Base-by-base conservation (phyloP, 2,888 invertebrate genomes). In the Cosmia trapezina region DNA sequence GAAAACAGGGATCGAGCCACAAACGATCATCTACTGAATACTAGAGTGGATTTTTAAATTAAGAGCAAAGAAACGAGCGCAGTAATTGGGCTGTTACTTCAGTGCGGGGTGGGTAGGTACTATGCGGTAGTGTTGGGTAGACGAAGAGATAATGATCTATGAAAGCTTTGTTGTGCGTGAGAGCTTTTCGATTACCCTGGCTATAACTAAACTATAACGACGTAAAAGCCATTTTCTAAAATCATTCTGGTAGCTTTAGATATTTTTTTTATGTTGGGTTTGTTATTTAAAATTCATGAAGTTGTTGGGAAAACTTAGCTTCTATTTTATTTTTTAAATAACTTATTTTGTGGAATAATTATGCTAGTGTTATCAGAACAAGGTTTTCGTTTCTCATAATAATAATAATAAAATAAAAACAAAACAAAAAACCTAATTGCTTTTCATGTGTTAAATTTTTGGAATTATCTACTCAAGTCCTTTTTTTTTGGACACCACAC, bases 31-130 rank as follows among this genome's bases (percentile, higher is more conserved):
- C 56, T 22, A 47, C 53, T 69, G 56, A 57, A 53, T 49, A 49
- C 56, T 63, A 61, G 22, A 66, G 41, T 66, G n/a, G 73, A 63
- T 28, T 76, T 62, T 67, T 41, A 19, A 78, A 70, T 70, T 41
- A 51, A 53, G 51, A 64, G 7, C 22, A 11, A 61, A 74, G 64
- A 70, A 75, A 79, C 70, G 66, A 63, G 57, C 14, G 19, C 11
- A 0, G 6, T 70, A 68, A 75, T 75, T 75, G 64, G 17, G 51
- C 53, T 73, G n/a, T 78, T 74, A 43, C 64, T 74, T 78, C 22
- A 62, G 53, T 54, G 12, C 56, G 62, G 4, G 33, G 0, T 2
- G 37, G 37, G 37, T 2, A 19, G 22, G 54, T 22, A 53, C 12
- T 62, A 45, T 57, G 49, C 9, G 69, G 59, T 63, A 37, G 69